Evolutionary conservation across 1,140 invertebrate genomes (phyloP), one percentile per base, ranked within the genome.

Genomic region (Philopotamus ludificatus): DNA sequence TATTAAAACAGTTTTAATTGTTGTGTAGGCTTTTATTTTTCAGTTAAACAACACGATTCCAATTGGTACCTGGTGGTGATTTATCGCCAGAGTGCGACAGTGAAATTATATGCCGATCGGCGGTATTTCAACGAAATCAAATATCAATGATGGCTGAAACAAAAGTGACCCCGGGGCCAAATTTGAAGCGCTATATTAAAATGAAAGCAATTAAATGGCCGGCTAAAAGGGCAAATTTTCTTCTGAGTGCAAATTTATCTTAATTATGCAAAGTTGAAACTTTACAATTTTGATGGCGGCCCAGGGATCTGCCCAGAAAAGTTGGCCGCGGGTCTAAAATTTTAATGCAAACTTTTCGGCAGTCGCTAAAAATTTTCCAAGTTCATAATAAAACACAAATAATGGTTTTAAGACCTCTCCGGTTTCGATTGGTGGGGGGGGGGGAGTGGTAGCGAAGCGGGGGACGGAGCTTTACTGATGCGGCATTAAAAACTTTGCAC

Each of bases 241-340:
- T 66, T 67, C 50, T 18, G 39, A 68, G 62, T 65, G 58, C 62
- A 68, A 64, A 61, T 68, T 64, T 68, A 68, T 68, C 66, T 68
- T 64, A 64, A 68, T 68, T 68, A 68, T 64, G 61, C 62, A 61
- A 68, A 68, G 55, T 61, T 65, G 51, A 64, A 68, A 68, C 54
- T 64, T 68, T 50, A 68, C 62, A 59, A 65, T 64, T 54, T 60
- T 60, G 61, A 53, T 58, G 44, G 61, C 66, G 41, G 34, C 47
- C 62, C 18, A 26, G 63, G 63, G 59, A 68, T 55, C 53, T 64
- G 65, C 44, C 58, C 58, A 12, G 39, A 60, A 58, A 68, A 64
- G 61, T 68, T 68, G 15, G 50, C 55, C 26, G 42, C 2, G 54
- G 10, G 51, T 67, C 55, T 51, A 41, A 68, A 58, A 64, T 64